These are phyloP conservation scores for Etheostoma spectabile DNA, from an alignment of 2,113 vertebrate species.

Conservation along the genomic window DNA sequence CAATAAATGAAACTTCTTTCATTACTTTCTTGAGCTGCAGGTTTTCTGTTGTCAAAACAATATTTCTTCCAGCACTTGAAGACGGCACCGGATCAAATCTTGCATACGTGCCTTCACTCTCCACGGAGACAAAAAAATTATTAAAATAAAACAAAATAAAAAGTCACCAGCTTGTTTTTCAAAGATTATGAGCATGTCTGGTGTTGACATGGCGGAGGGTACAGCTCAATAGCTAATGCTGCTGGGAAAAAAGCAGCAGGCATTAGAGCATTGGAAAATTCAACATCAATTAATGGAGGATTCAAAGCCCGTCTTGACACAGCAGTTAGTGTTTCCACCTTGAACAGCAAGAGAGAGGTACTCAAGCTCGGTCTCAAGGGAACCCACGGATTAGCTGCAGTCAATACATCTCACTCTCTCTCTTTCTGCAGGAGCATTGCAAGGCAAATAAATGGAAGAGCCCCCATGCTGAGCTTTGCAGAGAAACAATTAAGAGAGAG, in stretches of 20 bases:
- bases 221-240: constrained; percentile 32
- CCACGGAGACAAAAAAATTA: background rate
- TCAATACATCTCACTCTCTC: constrained; percentile 52
- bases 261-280: constrained; percentile 64
- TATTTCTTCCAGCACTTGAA: background rate
- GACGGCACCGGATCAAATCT: constrained; percentile 7
- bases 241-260: constrained; percentile 49
- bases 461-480: background rate
- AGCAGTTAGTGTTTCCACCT: constrained; percentile 64
- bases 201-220: constrained; percentile 17
- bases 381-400: constrained; percentile 56
- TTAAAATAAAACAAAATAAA: too few species aligned
- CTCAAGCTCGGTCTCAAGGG: constrained; percentile 45
- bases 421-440: background rate
- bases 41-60: background rate
- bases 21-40: background rate
- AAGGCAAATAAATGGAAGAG: background rate
- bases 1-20: background rate
- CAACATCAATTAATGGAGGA: constrained; percentile 75
- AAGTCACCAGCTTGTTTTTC: constrained; percentile 9
- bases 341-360: constrained; percentile 45
- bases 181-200: constrained; percentile 33
- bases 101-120: background rate
- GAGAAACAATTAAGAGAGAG: constrained; percentile 4
- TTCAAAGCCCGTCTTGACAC: constrained; percentile 58